These are phyloP conservation scores for Podarcis muralis DNA, from an alignment of 2,113 vertebrate species.

Conservation along the genomic window DNA sequence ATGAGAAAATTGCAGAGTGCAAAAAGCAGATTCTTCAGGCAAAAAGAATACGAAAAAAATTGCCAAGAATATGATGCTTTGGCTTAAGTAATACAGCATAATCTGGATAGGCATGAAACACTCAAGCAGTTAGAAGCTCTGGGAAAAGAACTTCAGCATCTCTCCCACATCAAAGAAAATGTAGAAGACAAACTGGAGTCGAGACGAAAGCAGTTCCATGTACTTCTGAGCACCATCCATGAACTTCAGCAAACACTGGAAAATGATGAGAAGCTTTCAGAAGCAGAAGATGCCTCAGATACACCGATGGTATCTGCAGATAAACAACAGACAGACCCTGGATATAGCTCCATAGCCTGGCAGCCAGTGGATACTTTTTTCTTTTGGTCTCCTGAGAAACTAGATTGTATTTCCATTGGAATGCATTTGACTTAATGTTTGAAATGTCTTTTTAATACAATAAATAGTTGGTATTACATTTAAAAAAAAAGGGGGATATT, in stretches of 20 bases:
- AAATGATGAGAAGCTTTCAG: constrained; percentile 93
- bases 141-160: no score
- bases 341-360: background rate
- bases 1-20: constrained; percentile 96
- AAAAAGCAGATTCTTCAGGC: constrained; percentile 98
- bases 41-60: constrained; percentile 98
- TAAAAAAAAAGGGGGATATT: no score
- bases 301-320: constrained; percentile 81
- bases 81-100: no score
- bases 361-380: background rate
- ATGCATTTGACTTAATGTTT: constrained; percentile 4
- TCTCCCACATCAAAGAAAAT: no score
- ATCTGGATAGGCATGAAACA: no score
- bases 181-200: constrained; percentile 78
- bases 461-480: background rate
- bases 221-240: constrained; percentile 96
- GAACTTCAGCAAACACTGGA: constrained; percentile 98
- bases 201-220: constrained; percentile 97
- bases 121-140: no score
- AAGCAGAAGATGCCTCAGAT: constrained; percentile 89
- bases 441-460: constrained; percentile 31
- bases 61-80: constrained; percentile 78
- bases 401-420: constrained; percentile 36
- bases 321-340: constrained; percentile 68
- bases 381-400: constrained; percentile 30